phyloP scores from a whole-genome alignment of 2,113 vertebrate genomes.

The Bos taurus region ARS-UCD2.0 NC_037333.1:42883001-42883500 shows the following conservation, averaged over 20 bases:
- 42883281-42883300: background rate
- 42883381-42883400: background rate
- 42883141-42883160: background rate
- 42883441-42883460: background rate
- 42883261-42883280: background rate
- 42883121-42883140: slow-evolving; percentile 34
- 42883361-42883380: background rate
- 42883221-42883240: background rate
- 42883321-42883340: background rate
- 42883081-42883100: background rate
- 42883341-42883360: background rate
- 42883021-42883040: background rate
- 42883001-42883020: background rate
- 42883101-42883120: background rate
- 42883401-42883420: background rate
- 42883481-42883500: background rate
- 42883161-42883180: background rate
- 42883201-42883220: background rate
- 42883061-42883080: background rate
- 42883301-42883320: background rate
- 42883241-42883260: background rate
- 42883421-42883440: background rate
- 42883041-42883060: background rate
- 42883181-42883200: background rate
- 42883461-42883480: background rate